phyloP scores from a whole-genome alignment of 2,888 invertebrate genomes.

The Carpatolechia fugitivella region DNA sequence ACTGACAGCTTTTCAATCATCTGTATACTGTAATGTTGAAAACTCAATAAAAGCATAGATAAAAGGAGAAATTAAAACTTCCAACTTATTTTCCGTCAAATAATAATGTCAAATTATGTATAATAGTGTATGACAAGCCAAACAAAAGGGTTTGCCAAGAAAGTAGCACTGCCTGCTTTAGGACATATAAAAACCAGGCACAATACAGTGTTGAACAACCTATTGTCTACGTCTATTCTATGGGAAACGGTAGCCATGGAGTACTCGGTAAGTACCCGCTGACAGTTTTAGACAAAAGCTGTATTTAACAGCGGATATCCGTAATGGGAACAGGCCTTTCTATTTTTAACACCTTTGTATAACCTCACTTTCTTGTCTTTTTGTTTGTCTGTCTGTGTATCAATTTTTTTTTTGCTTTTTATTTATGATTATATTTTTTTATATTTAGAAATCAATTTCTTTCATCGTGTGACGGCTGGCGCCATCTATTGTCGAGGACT shows the following conservation, averaged over 20 bases:
- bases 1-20: too few relatives aligned
- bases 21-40: too few relatives aligned
- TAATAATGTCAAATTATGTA: too few relatives aligned
- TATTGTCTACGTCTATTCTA: slow-evolving; percentile 1
- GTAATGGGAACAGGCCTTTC: neutral
- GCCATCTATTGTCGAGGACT: too few relatives aligned
- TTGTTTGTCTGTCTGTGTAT: too few relatives aligned
- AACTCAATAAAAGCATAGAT: too few relatives aligned
- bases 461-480: too few relatives aligned
- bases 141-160: neutral
- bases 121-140: neutral
- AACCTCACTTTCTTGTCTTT: neutral
- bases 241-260: neutral
- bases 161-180: neutral
- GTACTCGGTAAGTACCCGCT: neutral
- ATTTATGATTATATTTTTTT: too few relatives aligned
- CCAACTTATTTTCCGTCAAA: neutral
- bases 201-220: slow-evolving; percentile 5
- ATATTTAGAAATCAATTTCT: too few relatives aligned
- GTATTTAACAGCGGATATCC: neutral
- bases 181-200: slow-evolving; percentile 4
- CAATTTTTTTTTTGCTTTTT: too few relatives aligned
- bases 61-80: too few relatives aligned
- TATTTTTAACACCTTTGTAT: neutral
- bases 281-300: neutral